Evolutionary conservation across 2,113 vertebrate genomes (phyloP).

Genomic region (Pygoscelis antarcticus): DNA sequence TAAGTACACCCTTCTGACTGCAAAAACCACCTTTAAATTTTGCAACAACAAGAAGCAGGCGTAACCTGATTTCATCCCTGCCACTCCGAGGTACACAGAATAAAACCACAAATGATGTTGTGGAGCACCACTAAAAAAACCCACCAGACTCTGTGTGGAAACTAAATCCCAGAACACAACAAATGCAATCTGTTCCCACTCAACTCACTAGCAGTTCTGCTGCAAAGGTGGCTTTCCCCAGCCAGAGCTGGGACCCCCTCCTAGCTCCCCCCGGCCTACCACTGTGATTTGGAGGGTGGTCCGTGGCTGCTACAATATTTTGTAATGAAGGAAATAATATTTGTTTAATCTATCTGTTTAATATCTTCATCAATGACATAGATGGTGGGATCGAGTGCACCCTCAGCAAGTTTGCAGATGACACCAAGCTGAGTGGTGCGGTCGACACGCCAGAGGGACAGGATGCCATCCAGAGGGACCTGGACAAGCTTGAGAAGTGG

Average conservation of each 20-base stretch:
- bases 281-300: not conserved
- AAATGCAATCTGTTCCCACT: not conserved
- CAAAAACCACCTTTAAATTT: not conserved
- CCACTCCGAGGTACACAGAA: not conserved
- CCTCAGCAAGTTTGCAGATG: too few relatives aligned
- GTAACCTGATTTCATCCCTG: not conserved
- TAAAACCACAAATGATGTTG: not conserved
- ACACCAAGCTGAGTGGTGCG: too few relatives aligned
- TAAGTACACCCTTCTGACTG: not conserved
- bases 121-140: not conserved
- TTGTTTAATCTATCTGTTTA: too few relatives aligned
- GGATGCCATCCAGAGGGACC: too few relatives aligned
- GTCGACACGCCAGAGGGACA: too few relatives aligned
- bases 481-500: too few relatives aligned
- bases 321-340: not conserved
- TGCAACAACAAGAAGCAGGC: not conserved
- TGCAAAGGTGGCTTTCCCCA: not conserved
- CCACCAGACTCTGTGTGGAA: not conserved
- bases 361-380: too few relatives aligned
- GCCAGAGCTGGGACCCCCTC: not conserved
- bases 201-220: not conserved
- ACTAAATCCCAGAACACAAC: not conserved
- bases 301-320: not conserved
- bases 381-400: too few relatives aligned
- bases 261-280: not conserved